Percentiles rank a stretch among this genome's conserved stretches.
These are phyloP conservation scores for Heliconius sara DNA, from an alignment of 2,888 invertebrate genomes.

Conservation along the genomic window DNA sequence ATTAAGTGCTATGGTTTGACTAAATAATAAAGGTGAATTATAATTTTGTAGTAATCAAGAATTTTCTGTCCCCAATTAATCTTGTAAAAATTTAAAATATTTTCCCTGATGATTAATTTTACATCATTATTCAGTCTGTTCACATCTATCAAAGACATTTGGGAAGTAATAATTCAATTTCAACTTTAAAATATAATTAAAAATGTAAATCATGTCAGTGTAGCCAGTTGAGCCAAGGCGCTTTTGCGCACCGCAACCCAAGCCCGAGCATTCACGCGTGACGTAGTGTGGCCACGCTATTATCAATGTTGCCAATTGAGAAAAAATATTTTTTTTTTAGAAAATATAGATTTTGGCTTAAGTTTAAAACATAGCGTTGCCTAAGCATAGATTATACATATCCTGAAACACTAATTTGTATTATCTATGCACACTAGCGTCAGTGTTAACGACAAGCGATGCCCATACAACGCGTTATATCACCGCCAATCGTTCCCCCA, in stretches of 20 bases:
- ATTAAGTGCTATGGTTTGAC: conserved; percentile 40
- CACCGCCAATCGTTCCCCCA: conserved; percentile 54
- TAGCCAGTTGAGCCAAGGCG: conserved; percentile 49
- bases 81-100: not conserved
- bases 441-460: conserved; percentile 83
- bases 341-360: conserved; percentile 16
- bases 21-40: conserved; percentile 31
- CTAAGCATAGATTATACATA: conserved; percentile 47
- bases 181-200: not conserved
- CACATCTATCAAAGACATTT: conserved; percentile 43
- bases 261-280: conserved; percentile 84
- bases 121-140: conserved; percentile 39
- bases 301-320: conserved; percentile 43
- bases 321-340: conserved; percentile 19
- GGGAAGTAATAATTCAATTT: not conserved
- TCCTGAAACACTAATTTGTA: conserved; percentile 47
- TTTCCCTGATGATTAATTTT: not conserved
- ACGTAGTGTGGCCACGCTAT: conserved; percentile 64
- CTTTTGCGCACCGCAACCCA: conserved; percentile 73
- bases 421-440: conserved; percentile 67
- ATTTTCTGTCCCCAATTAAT: not conserved
- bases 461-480: conserved; percentile 78
- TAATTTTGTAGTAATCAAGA: not conserved
- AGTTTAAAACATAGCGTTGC: conserved; percentile 43
- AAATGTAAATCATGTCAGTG: conserved; percentile 33